Conservation (phyloP, 2,888 invertebrate species). For the Cylindroiulus punctatus region DNA sequence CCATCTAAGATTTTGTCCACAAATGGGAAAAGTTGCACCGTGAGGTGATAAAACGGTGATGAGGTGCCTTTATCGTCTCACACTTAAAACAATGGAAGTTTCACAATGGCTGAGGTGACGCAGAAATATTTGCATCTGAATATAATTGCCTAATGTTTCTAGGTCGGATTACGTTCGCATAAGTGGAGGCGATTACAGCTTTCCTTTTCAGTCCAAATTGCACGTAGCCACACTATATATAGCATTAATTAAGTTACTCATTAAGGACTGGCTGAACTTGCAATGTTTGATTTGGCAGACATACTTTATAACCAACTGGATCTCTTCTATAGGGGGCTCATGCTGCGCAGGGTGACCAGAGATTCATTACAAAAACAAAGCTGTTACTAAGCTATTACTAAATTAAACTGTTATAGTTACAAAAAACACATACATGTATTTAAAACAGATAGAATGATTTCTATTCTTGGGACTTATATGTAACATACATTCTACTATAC, state of each 20-base stretch:
- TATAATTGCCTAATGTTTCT: conserved; percentile 15
- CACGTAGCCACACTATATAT: neutral
- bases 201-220: neutral
- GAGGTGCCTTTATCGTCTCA: neutral
- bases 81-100: neutral
- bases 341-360: no score
- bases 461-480: no score
- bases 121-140: conserved; percentile 17
- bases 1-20: neutral
- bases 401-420: no score
- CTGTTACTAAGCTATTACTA: no score
- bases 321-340: no score
- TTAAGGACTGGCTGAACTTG: neutral
- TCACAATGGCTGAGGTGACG: conserved; percentile 23
- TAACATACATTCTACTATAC: no score
- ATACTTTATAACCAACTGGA: no score
- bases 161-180: neutral
- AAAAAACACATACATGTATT: no score
- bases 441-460: no score
- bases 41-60: conserved; percentile 14
- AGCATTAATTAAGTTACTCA: neutral
- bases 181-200: neutral
- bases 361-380: no score
- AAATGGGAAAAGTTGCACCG: neutral
- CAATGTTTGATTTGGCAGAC: no score